phyloP scores from a whole-genome alignment of 2,113 vertebrate genomes.

The Psephotus haematonotus region DNA sequence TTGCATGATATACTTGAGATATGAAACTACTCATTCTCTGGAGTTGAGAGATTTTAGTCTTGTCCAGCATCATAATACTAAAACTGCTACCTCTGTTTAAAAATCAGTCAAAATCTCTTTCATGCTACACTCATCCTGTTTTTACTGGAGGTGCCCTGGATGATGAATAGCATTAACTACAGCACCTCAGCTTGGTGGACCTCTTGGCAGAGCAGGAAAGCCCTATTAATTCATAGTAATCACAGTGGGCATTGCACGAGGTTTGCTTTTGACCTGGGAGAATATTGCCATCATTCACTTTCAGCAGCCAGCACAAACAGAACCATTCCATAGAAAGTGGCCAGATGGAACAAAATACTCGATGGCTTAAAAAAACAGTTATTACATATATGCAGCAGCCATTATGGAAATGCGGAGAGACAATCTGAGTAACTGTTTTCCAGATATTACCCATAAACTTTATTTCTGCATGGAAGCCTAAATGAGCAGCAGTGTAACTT shows the following conservation, averaged over 20 bases:
- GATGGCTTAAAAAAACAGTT: not conserved
- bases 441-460: not conserved
- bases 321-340: not conserved
- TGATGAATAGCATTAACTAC: not conserved
- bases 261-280: not conserved
- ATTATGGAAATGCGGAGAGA: not conserved
- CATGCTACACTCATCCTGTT: rapidly evolving
- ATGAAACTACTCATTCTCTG: slow-evolving; percentile 63
- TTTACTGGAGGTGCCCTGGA: not conserved
- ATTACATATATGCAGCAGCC: not conserved
- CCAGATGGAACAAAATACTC: not conserved
- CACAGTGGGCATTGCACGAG: not conserved
- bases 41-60: slow-evolving; percentile 42
- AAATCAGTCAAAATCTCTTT: not conserved
- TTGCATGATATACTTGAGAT: slow-evolving; percentile 58
- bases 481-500: not conserved
- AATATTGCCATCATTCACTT: not conserved
- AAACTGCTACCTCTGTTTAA: not conserved
- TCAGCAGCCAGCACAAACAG: not conserved
- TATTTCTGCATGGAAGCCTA: not conserved
- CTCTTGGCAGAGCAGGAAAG: not conserved
- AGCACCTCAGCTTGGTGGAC: not conserved
- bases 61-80: slow-evolving; percentile 16
- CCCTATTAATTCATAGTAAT: not conserved
- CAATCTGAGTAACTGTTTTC: not conserved